A percentile compares a stretch with the other conserved stretches of the same genome.
phyloP scores from a whole-genome alignment of 2,888 invertebrate genomes.

The Oxytorus armatus region DNA sequence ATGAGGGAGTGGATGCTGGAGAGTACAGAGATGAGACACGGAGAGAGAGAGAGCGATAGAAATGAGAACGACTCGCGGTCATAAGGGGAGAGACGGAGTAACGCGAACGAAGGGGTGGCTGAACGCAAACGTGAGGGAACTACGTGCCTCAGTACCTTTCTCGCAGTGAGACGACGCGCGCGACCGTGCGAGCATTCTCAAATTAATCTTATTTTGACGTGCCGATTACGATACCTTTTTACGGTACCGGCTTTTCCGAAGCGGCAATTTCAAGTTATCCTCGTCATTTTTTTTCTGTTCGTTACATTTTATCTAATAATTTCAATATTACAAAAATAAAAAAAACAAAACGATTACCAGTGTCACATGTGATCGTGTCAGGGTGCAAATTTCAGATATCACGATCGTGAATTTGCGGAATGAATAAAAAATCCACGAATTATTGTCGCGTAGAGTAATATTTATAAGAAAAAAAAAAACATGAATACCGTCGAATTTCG shows the following conservation, averaged over 20 bases:
- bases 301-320: not conserved
- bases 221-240: constrained; percentile 31
- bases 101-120: constrained; percentile 70
- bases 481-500: not conserved
- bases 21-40: constrained; percentile 34
- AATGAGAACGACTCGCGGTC: constrained; percentile 58
- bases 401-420: constrained; percentile 13
- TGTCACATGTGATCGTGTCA: constrained; percentile 32
- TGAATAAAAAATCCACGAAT: constrained; percentile 8
- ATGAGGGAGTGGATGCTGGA: constrained; percentile 73
- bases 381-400: not conserved
- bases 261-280: constrained; percentile 48
- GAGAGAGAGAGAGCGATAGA: constrained; percentile 44
- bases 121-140: constrained; percentile 74
- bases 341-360: not conserved
- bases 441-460: not conserved
- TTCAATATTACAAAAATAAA: not conserved
- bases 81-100: constrained; percentile 67
- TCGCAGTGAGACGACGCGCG: constrained; percentile 73
- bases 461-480: constrained; percentile 1
- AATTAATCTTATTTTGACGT: constrained; percentile 58
- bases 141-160: constrained; percentile 78
- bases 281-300: not conserved
- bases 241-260: constrained; percentile 48
- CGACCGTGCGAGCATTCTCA: constrained; percentile 45